Evolutionary conservation across 2,797 vertebrate species (phyloP).

Genomic region (Anableps anableps): DNA sequence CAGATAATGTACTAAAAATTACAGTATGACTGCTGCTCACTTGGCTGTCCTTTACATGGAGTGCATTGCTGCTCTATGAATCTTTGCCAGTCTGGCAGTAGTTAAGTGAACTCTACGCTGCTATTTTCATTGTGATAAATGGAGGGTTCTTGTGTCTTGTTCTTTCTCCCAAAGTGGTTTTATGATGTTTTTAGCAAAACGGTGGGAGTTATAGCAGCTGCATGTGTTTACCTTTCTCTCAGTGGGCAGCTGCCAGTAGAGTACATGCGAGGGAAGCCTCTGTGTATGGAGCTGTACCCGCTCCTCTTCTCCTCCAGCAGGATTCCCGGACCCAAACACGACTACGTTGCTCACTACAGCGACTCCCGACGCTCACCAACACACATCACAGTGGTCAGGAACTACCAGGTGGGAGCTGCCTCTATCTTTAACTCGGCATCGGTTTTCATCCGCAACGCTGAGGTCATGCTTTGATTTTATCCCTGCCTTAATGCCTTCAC

Average conservation of each 20-base stretch:
- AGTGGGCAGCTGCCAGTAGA: constrained; percentile 79
- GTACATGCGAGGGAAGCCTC: constrained; percentile 77
- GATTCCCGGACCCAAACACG: constrained; percentile 85
- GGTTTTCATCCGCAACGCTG: not conserved
- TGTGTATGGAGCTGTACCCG: constrained; percentile 86
- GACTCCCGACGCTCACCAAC: constrained; percentile 71
- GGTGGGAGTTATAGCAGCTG: not conserved
- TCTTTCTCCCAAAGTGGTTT: not conserved
- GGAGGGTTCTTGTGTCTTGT: not conserved
- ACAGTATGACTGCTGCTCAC: not conserved
- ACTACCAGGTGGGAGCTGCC: constrained; percentile 80
- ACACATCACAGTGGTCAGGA: constrained; percentile 86
- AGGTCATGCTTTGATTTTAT: not conserved
- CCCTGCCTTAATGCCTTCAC: not conserved
- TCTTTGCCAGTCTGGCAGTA: not conserved
- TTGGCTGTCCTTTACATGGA: not conserved
- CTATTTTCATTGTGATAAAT: not conserved
- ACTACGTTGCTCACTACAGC: constrained; percentile 79
- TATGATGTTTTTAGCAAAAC: not conserved
- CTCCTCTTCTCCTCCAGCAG: constrained; percentile 86
- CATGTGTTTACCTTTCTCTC: not conserved
- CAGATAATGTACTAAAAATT: not conserved
- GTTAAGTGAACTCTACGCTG: not conserved
- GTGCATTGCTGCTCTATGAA: not conserved
- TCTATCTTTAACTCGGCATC: not conserved